These are phyloP conservation scores for Andrena fulva DNA, from an alignment of 2,888 invertebrate species.

Conservation along the genomic window DNA sequence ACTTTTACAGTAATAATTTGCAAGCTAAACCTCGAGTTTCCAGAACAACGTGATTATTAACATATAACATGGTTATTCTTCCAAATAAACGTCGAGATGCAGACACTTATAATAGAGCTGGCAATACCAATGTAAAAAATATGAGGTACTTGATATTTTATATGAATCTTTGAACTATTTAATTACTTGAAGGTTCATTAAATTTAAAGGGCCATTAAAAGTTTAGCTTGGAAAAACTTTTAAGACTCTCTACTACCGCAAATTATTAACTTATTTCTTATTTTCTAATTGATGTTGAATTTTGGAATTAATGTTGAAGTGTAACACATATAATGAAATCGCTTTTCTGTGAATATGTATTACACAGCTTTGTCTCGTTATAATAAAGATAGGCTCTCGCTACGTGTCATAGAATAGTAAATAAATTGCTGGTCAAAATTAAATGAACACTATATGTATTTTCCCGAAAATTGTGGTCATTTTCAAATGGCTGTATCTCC, in stretches of 20 bases:
- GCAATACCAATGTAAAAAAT: neutral
- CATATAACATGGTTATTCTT: constrained; percentile 8
- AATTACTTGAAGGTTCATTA: neutral
- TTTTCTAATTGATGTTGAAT: neutral
- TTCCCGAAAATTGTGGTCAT: too few relatives aligned
- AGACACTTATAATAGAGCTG: neutral
- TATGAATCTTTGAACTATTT: neutral
- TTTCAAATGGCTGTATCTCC: too few relatives aligned
- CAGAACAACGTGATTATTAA: constrained; percentile 1
- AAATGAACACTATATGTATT: too few relatives aligned
- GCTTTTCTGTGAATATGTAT: too few relatives aligned
- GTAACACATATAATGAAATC: too few relatives aligned
- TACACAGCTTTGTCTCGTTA: too few relatives aligned
- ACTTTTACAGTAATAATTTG: constrained; percentile 32
- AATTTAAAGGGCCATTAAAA: constrained; percentile 8
- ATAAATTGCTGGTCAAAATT: too few relatives aligned
- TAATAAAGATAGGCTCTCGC: too few relatives aligned
- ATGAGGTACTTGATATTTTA: constrained; percentile 1
- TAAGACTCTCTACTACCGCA: neutral
- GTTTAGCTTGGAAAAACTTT: neutral
- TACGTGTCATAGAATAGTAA: too few relatives aligned
- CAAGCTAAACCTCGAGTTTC: constrained; percentile 12
- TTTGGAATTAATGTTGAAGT: too few relatives aligned
- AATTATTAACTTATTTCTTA: neutral
- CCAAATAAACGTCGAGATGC: neutral